These are phyloP conservation scores for Xestia ashworthii DNA, from an alignment of 2,888 invertebrate species.

Conservation along the genomic window DNA sequence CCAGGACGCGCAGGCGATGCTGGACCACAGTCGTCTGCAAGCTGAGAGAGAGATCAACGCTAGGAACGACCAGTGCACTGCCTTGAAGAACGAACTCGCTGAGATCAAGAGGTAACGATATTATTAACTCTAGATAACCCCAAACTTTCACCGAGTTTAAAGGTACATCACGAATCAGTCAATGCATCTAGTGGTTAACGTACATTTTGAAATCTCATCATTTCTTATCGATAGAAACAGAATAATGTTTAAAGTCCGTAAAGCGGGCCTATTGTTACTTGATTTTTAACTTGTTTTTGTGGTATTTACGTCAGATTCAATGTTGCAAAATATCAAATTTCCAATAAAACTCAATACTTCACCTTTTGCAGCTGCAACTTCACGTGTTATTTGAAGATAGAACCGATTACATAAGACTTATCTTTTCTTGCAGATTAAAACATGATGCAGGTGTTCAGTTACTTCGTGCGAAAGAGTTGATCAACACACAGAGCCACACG, in stretches of 20 bases:
- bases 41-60: slow-evolving; percentile 80
- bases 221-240: not conserved
- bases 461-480: slow-evolving; percentile 79
- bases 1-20: slow-evolving; percentile 83
- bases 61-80: slow-evolving; percentile 73
- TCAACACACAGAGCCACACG: slow-evolving; percentile 80
- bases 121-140: not conserved
- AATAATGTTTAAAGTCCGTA: not conserved
- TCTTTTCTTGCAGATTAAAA: slow-evolving; percentile 77
- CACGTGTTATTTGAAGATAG: not conserved
- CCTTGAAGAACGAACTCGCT: slow-evolving; percentile 81
- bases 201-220: not conserved
- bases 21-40: slow-evolving; percentile 83
- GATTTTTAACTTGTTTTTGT: not conserved
- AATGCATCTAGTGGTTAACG: not conserved
- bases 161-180: not conserved
- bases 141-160: not conserved
- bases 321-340: not conserved
- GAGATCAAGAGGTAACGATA: slow-evolving; percentile 77
- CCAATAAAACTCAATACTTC: not conserved
- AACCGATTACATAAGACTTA: not conserved
- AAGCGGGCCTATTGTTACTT: not conserved
- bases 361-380: not conserved
- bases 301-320: not conserved
- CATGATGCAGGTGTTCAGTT: slow-evolving; percentile 84